Evolutionary conservation across 2,888 invertebrate species (phyloP).

Genomic region (Leucoma salicis): DNA sequence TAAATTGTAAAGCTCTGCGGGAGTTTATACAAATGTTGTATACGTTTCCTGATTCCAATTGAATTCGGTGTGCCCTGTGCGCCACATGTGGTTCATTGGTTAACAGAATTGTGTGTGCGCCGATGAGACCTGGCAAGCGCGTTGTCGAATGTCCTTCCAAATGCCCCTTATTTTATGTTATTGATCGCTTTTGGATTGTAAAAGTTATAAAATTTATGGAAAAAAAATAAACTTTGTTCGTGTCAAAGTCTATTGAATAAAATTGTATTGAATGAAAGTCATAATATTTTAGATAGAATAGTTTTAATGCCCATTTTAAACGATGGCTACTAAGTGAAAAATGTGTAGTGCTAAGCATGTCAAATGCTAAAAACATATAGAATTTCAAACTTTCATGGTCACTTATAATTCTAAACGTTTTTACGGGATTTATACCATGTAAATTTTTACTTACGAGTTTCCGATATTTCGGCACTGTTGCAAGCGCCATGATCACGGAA

Average conservation of each 20-base stretch:
- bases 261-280: constrained; percentile 22
- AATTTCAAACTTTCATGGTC: too few relatives aligned
- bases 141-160: constrained; percentile 24
- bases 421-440: too few relatives aligned
- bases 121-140: constrained; percentile 50
- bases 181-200: constrained; percentile 41
- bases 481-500: too few relatives aligned
- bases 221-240: constrained; percentile 27
- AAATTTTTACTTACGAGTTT: too few relatives aligned
- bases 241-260: constrained; percentile 27
- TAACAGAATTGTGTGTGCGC: constrained; percentile 69
- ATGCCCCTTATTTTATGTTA: constrained; percentile 45
- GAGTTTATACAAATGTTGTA: constrained; percentile 55
- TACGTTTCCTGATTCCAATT: constrained; percentile 60
- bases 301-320: too few relatives aligned
- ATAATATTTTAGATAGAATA: constrained; percentile 22
- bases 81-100: constrained; percentile 70
- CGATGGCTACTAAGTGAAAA: too few relatives aligned
- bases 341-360: too few relatives aligned
- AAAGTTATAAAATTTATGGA: constrained; percentile 33
- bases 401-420: too few relatives aligned
- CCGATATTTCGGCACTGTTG: too few relatives aligned
- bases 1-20: constrained; percentile 62
- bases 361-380: too few relatives aligned
- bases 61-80: constrained; percentile 55